Percentiles rank a stretch among this genome's conserved stretches.
Evolutionary conservation across 30 jellyfish, hydroid and myxozoan genomes (phyloP).

Genomic region (Morbakka virulenta): DNA sequence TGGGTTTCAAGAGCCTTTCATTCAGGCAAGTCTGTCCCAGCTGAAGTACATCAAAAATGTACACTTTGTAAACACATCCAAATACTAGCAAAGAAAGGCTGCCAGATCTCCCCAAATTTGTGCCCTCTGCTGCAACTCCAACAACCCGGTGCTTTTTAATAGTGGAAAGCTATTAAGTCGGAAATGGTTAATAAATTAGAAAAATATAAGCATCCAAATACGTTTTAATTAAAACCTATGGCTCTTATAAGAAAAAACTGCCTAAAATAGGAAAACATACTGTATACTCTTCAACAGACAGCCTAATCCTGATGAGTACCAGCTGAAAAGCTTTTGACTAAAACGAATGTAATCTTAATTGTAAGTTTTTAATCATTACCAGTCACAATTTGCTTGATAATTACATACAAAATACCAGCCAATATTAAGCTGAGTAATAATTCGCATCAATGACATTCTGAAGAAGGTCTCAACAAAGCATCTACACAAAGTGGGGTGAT

Average conservation of each 20-base stretch:
- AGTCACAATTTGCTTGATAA: no score
- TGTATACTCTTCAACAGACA: neutral
- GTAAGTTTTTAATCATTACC: no score
- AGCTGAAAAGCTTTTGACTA: no score
- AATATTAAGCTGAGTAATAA: no score
- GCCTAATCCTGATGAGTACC: neutral
- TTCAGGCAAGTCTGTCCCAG: slow-evolving; percentile 62
- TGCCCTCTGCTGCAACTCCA: slow-evolving; percentile 84
- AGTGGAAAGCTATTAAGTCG: slow-evolving; percentile 1
- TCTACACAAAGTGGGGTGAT: no score
- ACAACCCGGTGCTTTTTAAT: slow-evolving; percentile 62
- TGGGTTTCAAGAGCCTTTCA: slow-evolving; percentile 28
- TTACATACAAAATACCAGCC: no score
- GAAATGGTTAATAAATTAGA: neutral
- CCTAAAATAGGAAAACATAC: neutral
- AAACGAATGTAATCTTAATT: no score
- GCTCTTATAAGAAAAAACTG: neutral
- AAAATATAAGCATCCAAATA: no score
- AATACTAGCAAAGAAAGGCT: slow-evolving; percentile 44
- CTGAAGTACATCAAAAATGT: slow-evolving; percentile 54
- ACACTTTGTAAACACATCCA: slow-evolving; percentile 62
- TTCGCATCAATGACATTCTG: no score
- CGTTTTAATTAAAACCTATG: neutral
- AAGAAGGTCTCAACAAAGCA: no score
- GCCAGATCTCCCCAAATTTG: slow-evolving; percentile 63